These are phyloP conservation scores for Brachyptera putata DNA, from an alignment of 2,888 invertebrate genomes.

Conservation along the genomic window DNA sequence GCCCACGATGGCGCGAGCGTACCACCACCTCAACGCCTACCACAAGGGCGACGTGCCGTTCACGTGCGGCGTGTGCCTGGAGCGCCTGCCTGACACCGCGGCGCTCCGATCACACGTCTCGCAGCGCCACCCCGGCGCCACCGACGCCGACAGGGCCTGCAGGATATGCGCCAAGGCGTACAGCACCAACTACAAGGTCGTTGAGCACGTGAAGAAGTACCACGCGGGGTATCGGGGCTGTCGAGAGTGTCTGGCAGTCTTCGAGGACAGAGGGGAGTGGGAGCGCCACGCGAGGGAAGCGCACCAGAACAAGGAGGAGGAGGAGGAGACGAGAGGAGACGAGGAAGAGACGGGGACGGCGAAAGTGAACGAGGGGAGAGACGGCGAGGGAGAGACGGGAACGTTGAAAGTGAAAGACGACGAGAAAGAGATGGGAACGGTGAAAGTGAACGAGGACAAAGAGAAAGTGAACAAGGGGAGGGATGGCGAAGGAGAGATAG, in stretches of 20 bases:
- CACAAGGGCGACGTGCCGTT: slow-evolving; percentile 49
- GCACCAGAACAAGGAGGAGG: slow-evolving; percentile 31
- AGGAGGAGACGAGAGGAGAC: no score
- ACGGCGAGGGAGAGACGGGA: no score
- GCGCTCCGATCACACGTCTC: slow-evolving; percentile 54
- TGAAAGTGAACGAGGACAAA: slow-evolving; percentile 5
- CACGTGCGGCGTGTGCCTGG: slow-evolving; percentile 55
- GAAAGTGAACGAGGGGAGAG: no score
- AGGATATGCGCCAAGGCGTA: slow-evolving; percentile 58
- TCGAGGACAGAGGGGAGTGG: slow-evolving; percentile 34
- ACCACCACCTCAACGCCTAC: background rate
- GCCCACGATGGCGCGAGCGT: background rate
- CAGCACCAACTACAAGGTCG: slow-evolving; percentile 53
- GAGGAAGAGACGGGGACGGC: slow-evolving; percentile 32
- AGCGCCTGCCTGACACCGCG: slow-evolving; percentile 52
- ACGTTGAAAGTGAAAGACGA: no score
- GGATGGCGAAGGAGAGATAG: no score
- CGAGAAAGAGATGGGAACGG: background rate
- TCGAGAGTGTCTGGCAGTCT: slow-evolving; percentile 56
- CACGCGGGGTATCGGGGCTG: slow-evolving; percentile 58
- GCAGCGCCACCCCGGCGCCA: slow-evolving; percentile 48
- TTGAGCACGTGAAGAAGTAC: slow-evolving; percentile 55
- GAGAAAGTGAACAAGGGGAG: no score
- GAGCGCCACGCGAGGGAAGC: background rate
- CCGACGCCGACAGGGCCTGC: slow-evolving; percentile 52